A percentile compares a stretch with the other conserved stretches of the same genome.
Conservation (phyloP, 2,113 vertebrate genomes). For the Clupea harengus region DNA sequence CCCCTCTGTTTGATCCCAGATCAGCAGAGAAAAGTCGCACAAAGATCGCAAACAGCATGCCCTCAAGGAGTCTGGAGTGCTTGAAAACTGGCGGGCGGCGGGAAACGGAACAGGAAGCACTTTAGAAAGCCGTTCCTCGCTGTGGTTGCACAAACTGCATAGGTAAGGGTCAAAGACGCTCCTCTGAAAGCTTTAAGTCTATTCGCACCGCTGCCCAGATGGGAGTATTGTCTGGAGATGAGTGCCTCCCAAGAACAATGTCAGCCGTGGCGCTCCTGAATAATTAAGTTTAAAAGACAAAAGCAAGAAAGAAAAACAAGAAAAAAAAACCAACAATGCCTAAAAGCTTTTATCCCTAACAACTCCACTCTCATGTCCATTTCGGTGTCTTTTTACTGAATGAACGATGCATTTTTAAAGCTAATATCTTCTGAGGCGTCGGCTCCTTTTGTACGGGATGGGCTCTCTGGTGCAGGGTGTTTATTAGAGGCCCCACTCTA, state of each 20-base stretch:
- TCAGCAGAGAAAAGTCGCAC: background rate
- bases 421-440: conserved; percentile 31
- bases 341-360: conserved; percentile 46
- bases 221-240: conserved; percentile 56
- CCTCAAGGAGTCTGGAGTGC: background rate
- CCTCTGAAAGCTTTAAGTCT: conserved; percentile 66
- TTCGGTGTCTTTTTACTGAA: conserved; percentile 53
- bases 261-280: conserved; percentile 59
- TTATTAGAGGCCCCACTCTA: background rate
- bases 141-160: background rate
- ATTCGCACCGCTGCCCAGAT: conserved; percentile 57
- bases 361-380: conserved; percentile 52
- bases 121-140: background rate
- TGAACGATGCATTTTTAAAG: conserved; percentile 68
- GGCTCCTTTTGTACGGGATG: background rate
- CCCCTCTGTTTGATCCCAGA: background rate
- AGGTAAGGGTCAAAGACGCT: background rate
- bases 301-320: conserved; percentile 46
- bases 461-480: background rate
- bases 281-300: conserved; percentile 64
- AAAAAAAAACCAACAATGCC: conserved; percentile 39
- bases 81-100: background rate
- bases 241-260: conserved; percentile 59
- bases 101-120: background rate
- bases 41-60: background rate